phyloP scores from a whole-genome alignment of 2,888 invertebrate genomes.

The Drosophila dives region DNA sequence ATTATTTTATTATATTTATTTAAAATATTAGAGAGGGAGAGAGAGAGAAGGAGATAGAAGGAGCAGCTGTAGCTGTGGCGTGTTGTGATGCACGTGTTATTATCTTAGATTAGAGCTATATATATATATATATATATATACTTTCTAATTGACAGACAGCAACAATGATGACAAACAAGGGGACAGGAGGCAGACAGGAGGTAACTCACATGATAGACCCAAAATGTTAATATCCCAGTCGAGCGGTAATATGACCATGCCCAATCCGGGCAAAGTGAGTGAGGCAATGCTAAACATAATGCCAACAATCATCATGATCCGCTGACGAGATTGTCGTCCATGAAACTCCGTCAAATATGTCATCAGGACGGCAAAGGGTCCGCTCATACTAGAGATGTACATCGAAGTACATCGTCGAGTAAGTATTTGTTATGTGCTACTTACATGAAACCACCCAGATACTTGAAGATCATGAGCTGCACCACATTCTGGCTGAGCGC shows the following conservation, averaged over 20 bases:
- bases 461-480: constrained; percentile 89
- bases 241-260: constrained; percentile 90
- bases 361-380: constrained; percentile 90
- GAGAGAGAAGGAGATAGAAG: not conserved
- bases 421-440: constrained; percentile 76
- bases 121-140: not conserved
- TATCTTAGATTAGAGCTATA: not conserved
- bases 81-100: not conserved
- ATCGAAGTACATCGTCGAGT: constrained; percentile 28
- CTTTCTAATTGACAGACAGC: not conserved
- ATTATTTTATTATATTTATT: not conserved
- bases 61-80: too few relatives aligned
- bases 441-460: constrained; percentile 91
- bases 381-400: constrained; percentile 86
- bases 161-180: constrained; percentile 4
- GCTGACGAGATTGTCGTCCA: constrained; percentile 87
- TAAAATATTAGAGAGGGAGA: not conserved
- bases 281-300: constrained; percentile 89
- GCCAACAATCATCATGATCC: constrained; percentile 88
- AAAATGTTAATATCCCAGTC: constrained; percentile 86
- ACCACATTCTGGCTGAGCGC: constrained; percentile 88
- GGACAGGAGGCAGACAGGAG: not conserved
- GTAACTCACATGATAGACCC: constrained; percentile 76
- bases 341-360: constrained; percentile 91
- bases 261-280: constrained; percentile 88